These are phyloP conservation scores for Myotis vivesi DNA, from an alignment of 2,797 vertebrate genomes.

Conservation along the genomic window DNA sequence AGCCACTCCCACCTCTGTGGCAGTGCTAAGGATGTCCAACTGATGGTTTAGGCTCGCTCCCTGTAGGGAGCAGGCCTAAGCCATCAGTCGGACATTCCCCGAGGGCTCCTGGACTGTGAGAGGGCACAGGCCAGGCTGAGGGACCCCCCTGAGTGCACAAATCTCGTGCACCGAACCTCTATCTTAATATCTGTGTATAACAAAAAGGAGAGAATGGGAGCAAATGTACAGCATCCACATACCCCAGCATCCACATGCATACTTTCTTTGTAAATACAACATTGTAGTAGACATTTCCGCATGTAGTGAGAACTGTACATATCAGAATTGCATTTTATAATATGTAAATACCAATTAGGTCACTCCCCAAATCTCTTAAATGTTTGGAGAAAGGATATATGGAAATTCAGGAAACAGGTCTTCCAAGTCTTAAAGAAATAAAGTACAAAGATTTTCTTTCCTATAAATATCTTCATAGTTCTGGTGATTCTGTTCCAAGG, in stretches of 20 bases:
- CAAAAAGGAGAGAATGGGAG: not conserved
- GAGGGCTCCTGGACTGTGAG: no score
- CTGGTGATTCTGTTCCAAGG: not conserved
- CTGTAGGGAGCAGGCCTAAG: no score
- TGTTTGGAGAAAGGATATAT: not conserved
- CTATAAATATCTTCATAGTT: constrained; percentile 29
- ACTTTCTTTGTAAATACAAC: constrained; percentile 1
- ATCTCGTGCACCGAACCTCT: no score
- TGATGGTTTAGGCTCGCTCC: no score
- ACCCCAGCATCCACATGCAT: not conserved
- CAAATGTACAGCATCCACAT: not conserved
- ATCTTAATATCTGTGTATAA: not conserved
- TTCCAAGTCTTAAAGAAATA: constrained; percentile 4
- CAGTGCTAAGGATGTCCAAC: no score
- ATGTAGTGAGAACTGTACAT: not conserved
- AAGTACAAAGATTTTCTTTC: constrained; percentile 15
- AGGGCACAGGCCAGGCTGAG: no score
- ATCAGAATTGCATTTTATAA: not conserved
- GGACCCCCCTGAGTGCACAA: no score
- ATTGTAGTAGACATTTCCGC: not conserved
- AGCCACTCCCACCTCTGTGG: no score
- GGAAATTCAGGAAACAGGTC: not conserved
- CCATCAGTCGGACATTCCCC: no score
- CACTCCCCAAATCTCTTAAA: not conserved
- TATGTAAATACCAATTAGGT: not conserved